A percentile compares a stretch with the other conserved stretches of the same genome.
phyloP scores from a whole-genome alignment of 37 sponge, comb jelly and placozoan species.

The Diacarnus erythraeanus region DNA sequence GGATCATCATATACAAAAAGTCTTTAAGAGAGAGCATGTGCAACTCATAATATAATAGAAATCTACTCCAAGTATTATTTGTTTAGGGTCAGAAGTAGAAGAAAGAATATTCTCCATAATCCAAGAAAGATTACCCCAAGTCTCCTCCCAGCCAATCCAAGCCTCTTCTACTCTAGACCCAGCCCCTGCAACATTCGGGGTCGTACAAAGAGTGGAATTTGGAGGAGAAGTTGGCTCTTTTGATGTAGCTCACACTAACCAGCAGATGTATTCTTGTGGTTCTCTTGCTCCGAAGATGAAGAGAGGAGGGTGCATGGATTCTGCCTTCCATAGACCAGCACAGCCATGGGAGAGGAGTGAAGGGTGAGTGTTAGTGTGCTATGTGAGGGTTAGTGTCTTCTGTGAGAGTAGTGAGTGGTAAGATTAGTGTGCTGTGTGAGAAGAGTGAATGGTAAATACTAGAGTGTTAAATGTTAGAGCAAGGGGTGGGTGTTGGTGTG shows the following conservation, averaged over 20 bases:
- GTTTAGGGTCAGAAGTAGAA: slow-evolving; percentile 49
- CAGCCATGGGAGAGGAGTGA: slow-evolving; percentile 95
- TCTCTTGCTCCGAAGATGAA: slow-evolving; percentile 94
- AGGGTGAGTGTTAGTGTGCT: slow-evolving; percentile 49
- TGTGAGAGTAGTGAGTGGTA: not conserved
- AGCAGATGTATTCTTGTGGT: slow-evolving; percentile 95
- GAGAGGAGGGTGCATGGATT: slow-evolving; percentile 78
- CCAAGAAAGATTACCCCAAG: slow-evolving; percentile 51
- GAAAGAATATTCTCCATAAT: slow-evolving; percentile 46
- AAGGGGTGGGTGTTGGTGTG: slow-evolving; percentile 14
- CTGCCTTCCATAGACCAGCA: slow-evolving; percentile 77
- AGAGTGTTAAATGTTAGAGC: not conserved
- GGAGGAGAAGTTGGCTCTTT: not conserved
- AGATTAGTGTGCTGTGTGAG: not conserved
- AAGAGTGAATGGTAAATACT: not conserved
- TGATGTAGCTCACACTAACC: slow-evolving; percentile 45
- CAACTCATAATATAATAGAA: too few species aligned
- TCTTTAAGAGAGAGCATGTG: too few species aligned
- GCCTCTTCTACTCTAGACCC: slow-evolving; percentile 47
- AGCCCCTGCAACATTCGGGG: slow-evolving; percentile 86
- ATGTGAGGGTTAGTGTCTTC: not conserved
- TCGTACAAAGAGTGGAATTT: slow-evolving; percentile 59
- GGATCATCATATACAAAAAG: too few species aligned
- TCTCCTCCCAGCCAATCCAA: slow-evolving; percentile 36
- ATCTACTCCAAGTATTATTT: too few species aligned